Base-by-base conservation (phyloP, 37 sponge, comb jelly and placozoan genomes). In the Halichondria panicea region DNA sequence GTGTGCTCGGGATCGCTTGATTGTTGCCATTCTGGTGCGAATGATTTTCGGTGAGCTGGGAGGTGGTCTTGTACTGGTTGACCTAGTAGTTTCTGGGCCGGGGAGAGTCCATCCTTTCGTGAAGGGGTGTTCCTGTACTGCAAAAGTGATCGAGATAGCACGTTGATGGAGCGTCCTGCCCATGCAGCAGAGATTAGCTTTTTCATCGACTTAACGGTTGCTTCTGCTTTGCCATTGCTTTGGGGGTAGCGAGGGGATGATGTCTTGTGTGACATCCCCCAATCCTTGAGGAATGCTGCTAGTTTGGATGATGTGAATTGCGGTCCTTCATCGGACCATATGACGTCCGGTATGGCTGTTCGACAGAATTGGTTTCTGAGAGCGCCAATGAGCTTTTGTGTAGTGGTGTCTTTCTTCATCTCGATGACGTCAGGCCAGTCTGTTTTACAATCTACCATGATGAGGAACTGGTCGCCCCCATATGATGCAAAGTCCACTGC, bases 351-450 rank as follows among this genome's bases (percentile, higher is more conserved):
- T 4, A 61, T 43, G 11, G 32, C 76, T 50, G 52, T 65, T 3
- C 77, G 77, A 27, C 67, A 65, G 46, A 77, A 77, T 2, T 27
- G 22, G 61, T 68, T 43, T 1, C 33, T 22, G 31, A 79, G 42
- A 19, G 80, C 24, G 21, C 34, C 13, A 30, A 11, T 32, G 53
- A 77, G 54, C 12, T 65, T 19, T 4, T 66, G 4, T 19, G 77
- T n/a, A 27, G 66, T 77, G 19, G 67, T 77, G 30, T 64, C 67
- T 3, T 77, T 42, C 36, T 53, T 67, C 66, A 77, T 45, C 19
- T 50, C 33, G 35, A 62, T 65, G 66, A 79, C 58, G 61, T 55
- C 70, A 56, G 80, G 80, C 80, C 80, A 79, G 19, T 69, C 70
- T 6, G 70, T 59, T 28, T 39, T 25, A 35, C 58, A 68, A 62